These are phyloP conservation scores for Drosophila limbata DNA, from an alignment of 2,888 invertebrate genomes.

Conservation along the genomic window DNA sequence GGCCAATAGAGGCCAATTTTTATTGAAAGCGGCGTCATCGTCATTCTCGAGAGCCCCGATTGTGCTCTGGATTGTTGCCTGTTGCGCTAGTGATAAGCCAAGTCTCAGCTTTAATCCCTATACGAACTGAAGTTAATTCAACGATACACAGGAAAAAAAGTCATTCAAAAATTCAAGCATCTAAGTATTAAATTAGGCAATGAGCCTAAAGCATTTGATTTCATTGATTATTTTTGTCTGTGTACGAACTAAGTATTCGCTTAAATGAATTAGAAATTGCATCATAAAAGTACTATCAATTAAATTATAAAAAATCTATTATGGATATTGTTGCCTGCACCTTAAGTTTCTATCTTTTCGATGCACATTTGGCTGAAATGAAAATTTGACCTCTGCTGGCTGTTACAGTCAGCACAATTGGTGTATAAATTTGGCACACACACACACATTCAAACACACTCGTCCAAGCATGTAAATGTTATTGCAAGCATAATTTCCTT, in stretches of 20 bases:
- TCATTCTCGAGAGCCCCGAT: conserved; percentile 23
- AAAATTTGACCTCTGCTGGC: conserved; percentile 67
- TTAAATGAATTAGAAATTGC: neutral
- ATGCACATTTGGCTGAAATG: conserved; percentile 59
- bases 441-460: conserved; percentile 26
- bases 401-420: conserved; percentile 69
- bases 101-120: neutral
- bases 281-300: neutral
- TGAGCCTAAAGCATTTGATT: too few species aligned
- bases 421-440: conserved; percentile 66
- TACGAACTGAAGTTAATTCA: neutral
- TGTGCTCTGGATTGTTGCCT: conserved; percentile 24
- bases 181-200: too few species aligned
- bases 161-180: neutral
- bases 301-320: neutral
- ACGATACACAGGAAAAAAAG: neutral
- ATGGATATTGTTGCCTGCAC: conserved; percentile 38
- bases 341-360: conserved; percentile 22
- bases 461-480: conserved; percentile 77
- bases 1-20: conserved; percentile 69
- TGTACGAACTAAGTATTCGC: too few species aligned
- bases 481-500: conserved; percentile 82
- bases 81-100: conserved; percentile 46
- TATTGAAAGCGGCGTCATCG: conserved; percentile 60
- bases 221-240: too few species aligned